phyloP scores from a whole-genome alignment of 2,888 invertebrate species.

The Tachystola acroxantha region DNA sequence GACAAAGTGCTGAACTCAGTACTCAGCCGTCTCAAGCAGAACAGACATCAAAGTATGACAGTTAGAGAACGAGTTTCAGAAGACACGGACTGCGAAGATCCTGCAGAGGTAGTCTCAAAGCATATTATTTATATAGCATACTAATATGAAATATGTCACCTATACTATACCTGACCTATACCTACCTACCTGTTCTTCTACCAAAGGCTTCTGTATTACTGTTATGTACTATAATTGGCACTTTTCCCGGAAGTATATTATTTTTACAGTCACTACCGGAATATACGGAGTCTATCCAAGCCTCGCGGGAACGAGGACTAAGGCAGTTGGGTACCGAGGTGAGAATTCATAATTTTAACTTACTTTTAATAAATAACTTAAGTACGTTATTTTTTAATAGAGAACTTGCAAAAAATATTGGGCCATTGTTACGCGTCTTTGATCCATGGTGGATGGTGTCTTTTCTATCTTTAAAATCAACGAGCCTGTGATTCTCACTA shows the following conservation, averaged over 20 bases:
- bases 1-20: slow-evolving; percentile 60
- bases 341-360: slow-evolving; percentile 7
- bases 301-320: slow-evolving; percentile 38
- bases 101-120: slow-evolving; percentile 31
- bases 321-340: slow-evolving; percentile 57
- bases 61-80: slow-evolving; percentile 25
- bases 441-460: too few relatives aligned
- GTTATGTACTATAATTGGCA: too few relatives aligned
- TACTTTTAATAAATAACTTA: too few relatives aligned
- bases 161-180: too few relatives aligned
- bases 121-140: background rate
- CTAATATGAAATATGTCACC: background rate
- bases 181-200: background rate
- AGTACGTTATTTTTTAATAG: too few relatives aligned
- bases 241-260: too few relatives aligned
- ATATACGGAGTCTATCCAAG: slow-evolving; percentile 45
- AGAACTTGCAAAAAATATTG: too few relatives aligned
- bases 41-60: slow-evolving; percentile 26
- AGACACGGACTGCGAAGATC: slow-evolving; percentile 42
- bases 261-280: slow-evolving; percentile 45
- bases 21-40: slow-evolving; percentile 46
- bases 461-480: too few relatives aligned
- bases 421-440: too few relatives aligned
- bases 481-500: too few relatives aligned
- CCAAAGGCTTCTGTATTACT: background rate